Conservation (phyloP, 2,797 vertebrate genomes). For the Sebastes vulpes region DNA sequence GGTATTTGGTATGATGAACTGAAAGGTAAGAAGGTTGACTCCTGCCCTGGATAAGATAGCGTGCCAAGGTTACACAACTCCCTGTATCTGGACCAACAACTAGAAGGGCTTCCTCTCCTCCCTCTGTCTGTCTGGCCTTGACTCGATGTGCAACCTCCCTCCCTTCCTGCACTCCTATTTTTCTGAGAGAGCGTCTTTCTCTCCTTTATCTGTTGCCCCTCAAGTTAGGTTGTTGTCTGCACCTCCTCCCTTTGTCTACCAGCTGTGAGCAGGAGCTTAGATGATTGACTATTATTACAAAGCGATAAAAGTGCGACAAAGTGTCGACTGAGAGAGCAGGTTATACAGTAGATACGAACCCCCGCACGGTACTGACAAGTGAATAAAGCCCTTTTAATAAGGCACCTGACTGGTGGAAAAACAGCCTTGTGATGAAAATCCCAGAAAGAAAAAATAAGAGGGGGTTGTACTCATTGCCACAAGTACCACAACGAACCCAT, state of each 20-base stretch:
- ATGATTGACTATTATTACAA: conserved; percentile 39
- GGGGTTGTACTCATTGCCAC: neutral
- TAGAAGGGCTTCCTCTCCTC: conserved; percentile 37
- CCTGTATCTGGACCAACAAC: neutral
- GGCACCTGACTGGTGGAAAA: neutral
- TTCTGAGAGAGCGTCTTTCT: neutral
- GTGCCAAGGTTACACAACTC: conserved; percentile 29
- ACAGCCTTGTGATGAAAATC: neutral
- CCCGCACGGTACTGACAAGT: neutral
- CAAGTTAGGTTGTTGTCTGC: neutral
- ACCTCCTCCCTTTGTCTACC: neutral
- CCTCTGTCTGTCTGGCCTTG: conserved; percentile 45
- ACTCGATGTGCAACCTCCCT: conserved; percentile 7
- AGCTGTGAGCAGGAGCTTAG: conserved; percentile 13
- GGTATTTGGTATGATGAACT: neutral
- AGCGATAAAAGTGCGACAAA: no score
- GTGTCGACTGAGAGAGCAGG: neutral
- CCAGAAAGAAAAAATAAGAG: neutral
- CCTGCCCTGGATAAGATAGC: conserved; percentile 1
- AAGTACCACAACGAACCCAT: neutral
- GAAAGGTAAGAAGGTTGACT: neutral
- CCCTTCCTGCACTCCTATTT: conserved; percentile 20
- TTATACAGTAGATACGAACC: neutral
- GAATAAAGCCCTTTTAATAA: neutral
- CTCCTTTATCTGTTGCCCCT: conserved; percentile 34